Percentiles rank a stretch among this genome's conserved stretches.
These are phyloP conservation scores for Anhinga anhinga DNA, from an alignment of 2,113 vertebrate genomes.

Conservation along the genomic window DNA sequence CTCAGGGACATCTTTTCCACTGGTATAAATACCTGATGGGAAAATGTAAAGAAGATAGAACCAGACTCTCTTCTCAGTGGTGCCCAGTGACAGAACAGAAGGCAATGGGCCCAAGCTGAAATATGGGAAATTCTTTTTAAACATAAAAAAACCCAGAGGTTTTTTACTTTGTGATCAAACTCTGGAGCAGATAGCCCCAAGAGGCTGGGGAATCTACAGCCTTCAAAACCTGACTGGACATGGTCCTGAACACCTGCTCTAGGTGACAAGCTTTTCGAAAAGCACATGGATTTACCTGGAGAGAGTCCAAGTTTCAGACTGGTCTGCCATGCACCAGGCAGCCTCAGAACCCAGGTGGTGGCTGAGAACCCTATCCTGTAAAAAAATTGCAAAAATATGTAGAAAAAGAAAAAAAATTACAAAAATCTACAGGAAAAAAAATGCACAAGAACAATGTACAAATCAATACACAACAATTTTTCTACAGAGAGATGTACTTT, in stretches of 20 bases:
- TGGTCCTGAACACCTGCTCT: fast-evolving
- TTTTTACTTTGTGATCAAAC: background rate
- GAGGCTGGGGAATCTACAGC: fast-evolving
- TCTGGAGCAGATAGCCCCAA: background rate
- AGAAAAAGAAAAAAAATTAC: background rate
- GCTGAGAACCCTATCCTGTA: background rate
- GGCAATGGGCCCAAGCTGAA: background rate
- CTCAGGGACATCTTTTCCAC: background rate
- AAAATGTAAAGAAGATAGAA: background rate
- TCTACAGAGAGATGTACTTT: background rate
- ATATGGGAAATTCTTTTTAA: background rate
- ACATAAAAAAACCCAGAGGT: fast-evolving
- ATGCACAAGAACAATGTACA: background rate
- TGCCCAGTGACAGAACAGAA: background rate
- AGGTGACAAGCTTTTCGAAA: background rate
- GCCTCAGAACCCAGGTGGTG: background rate
- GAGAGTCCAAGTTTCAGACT: background rate
- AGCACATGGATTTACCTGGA: background rate
- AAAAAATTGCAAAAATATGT: background rate
- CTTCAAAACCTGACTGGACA: background rate
- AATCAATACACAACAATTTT: background rate
- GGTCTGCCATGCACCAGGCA: background rate
- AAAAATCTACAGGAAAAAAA: background rate
- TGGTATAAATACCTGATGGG: background rate
- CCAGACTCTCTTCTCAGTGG: background rate